A percentile compares a stretch with the other conserved stretches of the same genome.
These are phyloP conservation scores for Acanthosepion lycidas DNA, from an alignment of 2,888 invertebrate species.

Conservation along the genomic window DNA sequence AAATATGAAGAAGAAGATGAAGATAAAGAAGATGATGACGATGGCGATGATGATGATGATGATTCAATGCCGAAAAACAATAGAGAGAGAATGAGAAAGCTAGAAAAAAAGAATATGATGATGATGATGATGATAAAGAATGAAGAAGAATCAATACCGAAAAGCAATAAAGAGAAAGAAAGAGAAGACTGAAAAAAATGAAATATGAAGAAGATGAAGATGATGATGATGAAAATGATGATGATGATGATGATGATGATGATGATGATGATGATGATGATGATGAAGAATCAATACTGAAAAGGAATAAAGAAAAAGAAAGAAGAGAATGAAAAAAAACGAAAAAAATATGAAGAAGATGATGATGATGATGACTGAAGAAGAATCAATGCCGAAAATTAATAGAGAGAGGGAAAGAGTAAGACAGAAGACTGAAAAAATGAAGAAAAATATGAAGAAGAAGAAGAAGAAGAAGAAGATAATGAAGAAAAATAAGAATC, in stretches of 20 bases:
- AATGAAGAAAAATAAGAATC: too few relatives aligned
- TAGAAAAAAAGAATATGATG: fast-evolving
- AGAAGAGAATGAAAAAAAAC: neutral
- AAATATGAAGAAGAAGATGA: neutral
- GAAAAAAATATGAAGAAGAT: too few relatives aligned
- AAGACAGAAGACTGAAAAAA: too few relatives aligned
- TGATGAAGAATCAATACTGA: neutral
- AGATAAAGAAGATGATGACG: neutral
- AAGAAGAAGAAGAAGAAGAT: too few relatives aligned
- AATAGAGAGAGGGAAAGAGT: neutral
- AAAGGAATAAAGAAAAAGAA: neutral
- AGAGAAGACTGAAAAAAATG: neutral
- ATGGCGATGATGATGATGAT: neutral
- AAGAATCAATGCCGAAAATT: too few relatives aligned
- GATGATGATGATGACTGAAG: too few relatives aligned
- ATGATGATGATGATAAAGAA: neutral
- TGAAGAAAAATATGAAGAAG: too few relatives aligned
- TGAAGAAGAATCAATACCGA: too few relatives aligned
- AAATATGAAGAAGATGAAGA: neutral
- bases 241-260: neutral
- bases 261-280: neutral
- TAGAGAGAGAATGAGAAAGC: neutral
- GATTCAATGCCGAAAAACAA: neutral
- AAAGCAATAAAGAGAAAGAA: neutral
- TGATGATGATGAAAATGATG: neutral